Conservation (phyloP, 2,888 invertebrate genomes). For the Pocota personata region DNA sequence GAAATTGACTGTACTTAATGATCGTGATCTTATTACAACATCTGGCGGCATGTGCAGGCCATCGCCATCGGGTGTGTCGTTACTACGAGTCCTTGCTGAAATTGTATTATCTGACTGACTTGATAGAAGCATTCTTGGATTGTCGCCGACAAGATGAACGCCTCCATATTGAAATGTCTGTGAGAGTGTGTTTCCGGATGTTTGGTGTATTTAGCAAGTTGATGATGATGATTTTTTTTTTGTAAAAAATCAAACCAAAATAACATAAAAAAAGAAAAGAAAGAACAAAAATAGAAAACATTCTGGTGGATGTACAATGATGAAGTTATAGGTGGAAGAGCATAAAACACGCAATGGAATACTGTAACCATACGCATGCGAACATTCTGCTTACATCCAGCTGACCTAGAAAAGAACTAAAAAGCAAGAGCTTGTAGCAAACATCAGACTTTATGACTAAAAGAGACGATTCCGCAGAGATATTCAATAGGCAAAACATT, state of each 20-base stretch:
- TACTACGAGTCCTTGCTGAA: constrained; percentile 59
- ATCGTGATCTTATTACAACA: constrained; percentile 73
- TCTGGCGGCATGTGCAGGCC: constrained; percentile 42
- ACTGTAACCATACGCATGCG: neutral
- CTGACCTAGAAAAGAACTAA: neutral
- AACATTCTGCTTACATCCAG: constrained; percentile 40
- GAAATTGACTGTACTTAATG: constrained; percentile 76
- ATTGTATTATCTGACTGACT: constrained; percentile 80
- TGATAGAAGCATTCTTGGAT: constrained; percentile 75
- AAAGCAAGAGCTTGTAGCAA: neutral
- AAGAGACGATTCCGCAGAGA: no score
- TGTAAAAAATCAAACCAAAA: constrained; percentile 60
- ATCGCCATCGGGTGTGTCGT: constrained; percentile 71
- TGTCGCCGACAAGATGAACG: constrained; percentile 48
- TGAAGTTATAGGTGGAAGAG: constrained; percentile 15
- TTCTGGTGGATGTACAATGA: constrained; percentile 49
- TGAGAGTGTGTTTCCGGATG: constrained; percentile 51
- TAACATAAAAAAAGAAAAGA: constrained; percentile 70
- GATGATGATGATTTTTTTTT: constrained; percentile 44
- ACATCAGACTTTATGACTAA: neutral
- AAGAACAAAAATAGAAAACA: constrained; percentile 69
- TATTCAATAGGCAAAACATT: neutral
- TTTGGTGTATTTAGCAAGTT: constrained; percentile 19
- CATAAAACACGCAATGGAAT: constrained; percentile 26
- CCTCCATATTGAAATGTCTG: constrained; percentile 75